Conservation (phyloP, 2,888 invertebrate genomes). For the Ommatoiulus sabulosus region DNA sequence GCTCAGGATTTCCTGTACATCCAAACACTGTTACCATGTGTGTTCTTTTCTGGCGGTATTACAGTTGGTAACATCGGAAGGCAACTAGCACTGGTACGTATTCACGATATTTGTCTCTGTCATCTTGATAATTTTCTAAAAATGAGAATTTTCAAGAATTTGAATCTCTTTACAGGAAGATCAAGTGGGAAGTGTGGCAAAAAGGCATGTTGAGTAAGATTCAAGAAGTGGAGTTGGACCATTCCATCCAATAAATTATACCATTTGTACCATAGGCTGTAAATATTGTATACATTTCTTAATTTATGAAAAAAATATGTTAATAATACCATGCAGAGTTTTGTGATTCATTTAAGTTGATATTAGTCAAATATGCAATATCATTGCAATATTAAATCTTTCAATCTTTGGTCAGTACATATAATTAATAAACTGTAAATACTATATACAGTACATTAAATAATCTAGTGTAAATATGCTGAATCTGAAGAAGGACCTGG, state of each 20-base stretch:
- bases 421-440: too few species aligned
- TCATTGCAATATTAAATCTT: too few species aligned
- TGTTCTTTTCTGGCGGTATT: slow-evolving; percentile 70
- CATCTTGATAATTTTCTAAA: neutral
- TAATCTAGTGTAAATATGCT: too few species aligned
- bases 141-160: neutral
- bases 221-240: neutral
- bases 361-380: neutral
- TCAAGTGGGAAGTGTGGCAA: slow-evolving; percentile 9
- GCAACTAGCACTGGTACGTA: slow-evolving; percentile 65
- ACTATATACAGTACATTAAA: too few species aligned
- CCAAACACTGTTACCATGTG: slow-evolving; percentile 68
- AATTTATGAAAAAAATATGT: slow-evolving; percentile 45
- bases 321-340: neutral
- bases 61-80: slow-evolving; percentile 69
- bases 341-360: neutral
- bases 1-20: slow-evolving; percentile 69
- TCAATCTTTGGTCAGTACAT: too few species aligned
- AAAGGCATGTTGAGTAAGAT: slow-evolving; percentile 2
- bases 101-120: neutral
- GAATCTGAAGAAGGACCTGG: too few species aligned
- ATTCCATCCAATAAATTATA: slow-evolving; percentile 12
- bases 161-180: neutral
- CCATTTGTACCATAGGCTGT: neutral
- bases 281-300: slow-evolving; percentile 48